Evolutionary conservation across 53 echinoderm and acorn worm species (phyloP), one percentile per base, ranked within the genome.

Genomic region (Luidia sarsii): DNA sequence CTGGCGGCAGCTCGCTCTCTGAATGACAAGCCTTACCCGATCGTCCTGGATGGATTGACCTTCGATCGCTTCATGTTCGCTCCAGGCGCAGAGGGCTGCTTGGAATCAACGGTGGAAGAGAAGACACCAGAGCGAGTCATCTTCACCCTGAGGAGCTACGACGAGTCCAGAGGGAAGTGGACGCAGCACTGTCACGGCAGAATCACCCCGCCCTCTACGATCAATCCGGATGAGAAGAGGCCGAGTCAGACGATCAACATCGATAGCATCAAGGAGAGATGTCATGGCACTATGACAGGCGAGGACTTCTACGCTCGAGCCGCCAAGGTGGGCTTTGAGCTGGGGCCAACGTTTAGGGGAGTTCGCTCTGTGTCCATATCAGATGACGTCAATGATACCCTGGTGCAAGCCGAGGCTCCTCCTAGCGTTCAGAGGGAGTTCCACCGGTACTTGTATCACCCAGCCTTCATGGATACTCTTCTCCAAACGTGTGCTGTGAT

Each of bases 21-120:
- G 34, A 57, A 28, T 16, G 29, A 9, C 50, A 35, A 57, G 15
- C 25, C 8, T 2, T 24, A 38, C 27, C 18, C 27, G 3, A 18
- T 82, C 2, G 37, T 7, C 4, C 64, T 92, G 0, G 20, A 13
- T 23, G 39, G 77, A 20, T 37, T 92, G 31, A 20, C 45, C 3
- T 86, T 92, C 34, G 67, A 89, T 8, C 70, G 86, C 32, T 92
- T 92, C 34, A 82, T 89, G 67, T 89, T 89, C 70, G 86, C 89
- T 1, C 69, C 89, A 10, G 64, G 81, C 2, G 27, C 46, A 0
- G 60, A 64, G 46, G 87, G 80, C 1, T 13, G 28, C 6, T 57
- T 92, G 48, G 72, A 72, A 37, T 81, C 89, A 11, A 82, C 92
- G 4, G 50, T 87, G 4, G 59, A 56, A 20, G 54, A 70, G 33